Evolutionary conservation across 2,113 vertebrate genomes (phyloP), one percentile per base, ranked within the genome.

Genomic region (Pimephales promelas): DNA sequence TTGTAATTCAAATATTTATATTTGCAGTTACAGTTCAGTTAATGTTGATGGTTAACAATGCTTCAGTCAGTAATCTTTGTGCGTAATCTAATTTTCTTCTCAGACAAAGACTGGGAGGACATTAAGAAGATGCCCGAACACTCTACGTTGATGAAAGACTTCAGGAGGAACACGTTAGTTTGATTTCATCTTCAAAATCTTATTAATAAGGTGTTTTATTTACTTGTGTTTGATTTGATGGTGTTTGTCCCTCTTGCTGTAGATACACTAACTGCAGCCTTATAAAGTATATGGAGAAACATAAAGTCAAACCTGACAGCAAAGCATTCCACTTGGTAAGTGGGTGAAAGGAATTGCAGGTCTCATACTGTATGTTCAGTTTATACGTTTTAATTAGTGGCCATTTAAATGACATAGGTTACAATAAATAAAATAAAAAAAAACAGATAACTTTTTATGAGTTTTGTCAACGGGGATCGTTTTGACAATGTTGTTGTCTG

Each of bases 251-350:
- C 28, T 14, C 70, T 34, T 56, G 0, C 85, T 56, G 45, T 92
- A 99, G 98, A 91, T 99, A 99, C 93, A 99, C 98, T 94, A 99
- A 99, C 94, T 99, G 98, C 97, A 99, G 98, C 95, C 98, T 99
- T 96, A 98, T 98, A 93, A 99, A 99, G 92, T 99, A 99, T 89
- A 99, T 99, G 98, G 98, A 99, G 90, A 99, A 99, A 93, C 98
- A 99, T 94, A 99, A 99, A 97, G 98, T 99, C 89, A 99, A 99
- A 92, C 97, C 98, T 86, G 98, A 99, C 92, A 99, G 98, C 93
- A 99, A 99, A 96, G 97, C 98, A 92, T 99, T 99, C 95, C 98
- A 99, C 92, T 96, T 99, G 98, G 98, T 99, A 92, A 97, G 96
- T 82, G 54, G 18, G 0, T 4, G 13, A 20, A 10, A 24, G 73